Evolutionary conservation across 1,140 invertebrate genomes (phyloP), one percentile per base, ranked within the genome.

Genomic region (Apolygus lucorum): DNA sequence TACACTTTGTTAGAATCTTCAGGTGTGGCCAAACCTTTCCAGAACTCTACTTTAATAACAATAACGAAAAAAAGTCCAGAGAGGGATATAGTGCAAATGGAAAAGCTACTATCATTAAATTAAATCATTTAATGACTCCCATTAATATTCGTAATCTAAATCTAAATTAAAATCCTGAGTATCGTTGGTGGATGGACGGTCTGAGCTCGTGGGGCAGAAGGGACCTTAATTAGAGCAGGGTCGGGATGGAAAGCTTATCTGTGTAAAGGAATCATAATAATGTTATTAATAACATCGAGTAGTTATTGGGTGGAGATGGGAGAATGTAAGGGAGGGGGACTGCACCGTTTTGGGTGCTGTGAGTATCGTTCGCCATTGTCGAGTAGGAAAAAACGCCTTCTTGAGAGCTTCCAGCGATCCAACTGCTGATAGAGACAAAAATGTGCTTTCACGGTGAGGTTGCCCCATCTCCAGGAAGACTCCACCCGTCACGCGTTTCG

Each of bases 121-220:
- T 72, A 70, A 70, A 70, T 70, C 69, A 65, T 72, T 70, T 72
- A 72, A 72, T 72, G 67, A 72, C 66, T 63, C 66, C 67, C 52
- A 70, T 70, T 72, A 63, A 69, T 72, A 72, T 72, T 72, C 71
- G 69, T 70, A 68, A 67, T 72, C 63, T 72, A 8, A 52, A 72
- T 72, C 71, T 72, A 68, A 70, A 70, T 72, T 70, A 68, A 67
- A 72, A 72, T 28, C 29, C 59, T 11, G 62, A 25, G 25, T 62
- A 49, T 66, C 49, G 25, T 26, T 34, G 13, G 8, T 26, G 62
- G 59, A 64, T 54, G 27, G 63, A 69, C 25, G 28, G 17, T 1
- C 4, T 25, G 63, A 49, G 34, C 34, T n/a, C 34, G 34, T 8
- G 11, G 4, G 4, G 11, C 8, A 21, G 4, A 21, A 21, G 22